phyloP scores from a whole-genome alignment of 2,888 invertebrate species.

The Drosophila colorata region DNA sequence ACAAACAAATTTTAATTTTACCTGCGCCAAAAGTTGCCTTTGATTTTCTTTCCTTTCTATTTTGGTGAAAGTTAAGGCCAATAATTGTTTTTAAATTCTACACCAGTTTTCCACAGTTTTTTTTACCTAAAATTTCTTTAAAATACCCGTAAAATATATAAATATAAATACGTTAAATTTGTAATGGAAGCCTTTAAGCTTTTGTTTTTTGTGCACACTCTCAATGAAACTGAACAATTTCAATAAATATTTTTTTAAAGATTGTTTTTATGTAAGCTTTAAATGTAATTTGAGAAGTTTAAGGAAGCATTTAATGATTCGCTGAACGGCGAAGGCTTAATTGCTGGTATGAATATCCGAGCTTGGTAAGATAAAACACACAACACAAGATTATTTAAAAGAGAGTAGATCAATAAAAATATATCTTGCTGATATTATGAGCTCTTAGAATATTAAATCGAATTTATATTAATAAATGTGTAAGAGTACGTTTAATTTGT shows the following conservation, averaged over 20 bases:
- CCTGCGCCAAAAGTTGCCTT: constrained; percentile 7
- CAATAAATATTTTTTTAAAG: neutral
- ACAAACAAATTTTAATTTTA: constrained; percentile 59
- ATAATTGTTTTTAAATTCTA: constrained; percentile 14
- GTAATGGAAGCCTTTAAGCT: neutral
- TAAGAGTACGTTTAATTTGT: too few relatives aligned
- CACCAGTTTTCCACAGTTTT: constrained; percentile 4
- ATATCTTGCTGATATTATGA: too few relatives aligned
- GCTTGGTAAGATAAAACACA: too few relatives aligned
- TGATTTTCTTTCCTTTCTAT: neutral
- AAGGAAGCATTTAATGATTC: neutral
- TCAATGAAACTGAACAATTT: neutral
- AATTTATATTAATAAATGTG: too few relatives aligned
- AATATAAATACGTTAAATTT: neutral
- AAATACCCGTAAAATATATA: constrained; percentile 3
- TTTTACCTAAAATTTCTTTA: neutral
- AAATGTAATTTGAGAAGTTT: too few relatives aligned
- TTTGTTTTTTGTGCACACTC: neutral
- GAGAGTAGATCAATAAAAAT: too few relatives aligned
- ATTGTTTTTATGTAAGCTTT: too few relatives aligned
- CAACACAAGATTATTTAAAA: too few relatives aligned
- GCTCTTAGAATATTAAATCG: too few relatives aligned
- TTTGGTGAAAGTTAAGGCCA: neutral
- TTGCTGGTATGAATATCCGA: too few relatives aligned
- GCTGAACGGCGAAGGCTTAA: too few relatives aligned